Base-by-base conservation (phyloP, 2,888 invertebrate species). In the Pristionchus arcanus region DNA sequence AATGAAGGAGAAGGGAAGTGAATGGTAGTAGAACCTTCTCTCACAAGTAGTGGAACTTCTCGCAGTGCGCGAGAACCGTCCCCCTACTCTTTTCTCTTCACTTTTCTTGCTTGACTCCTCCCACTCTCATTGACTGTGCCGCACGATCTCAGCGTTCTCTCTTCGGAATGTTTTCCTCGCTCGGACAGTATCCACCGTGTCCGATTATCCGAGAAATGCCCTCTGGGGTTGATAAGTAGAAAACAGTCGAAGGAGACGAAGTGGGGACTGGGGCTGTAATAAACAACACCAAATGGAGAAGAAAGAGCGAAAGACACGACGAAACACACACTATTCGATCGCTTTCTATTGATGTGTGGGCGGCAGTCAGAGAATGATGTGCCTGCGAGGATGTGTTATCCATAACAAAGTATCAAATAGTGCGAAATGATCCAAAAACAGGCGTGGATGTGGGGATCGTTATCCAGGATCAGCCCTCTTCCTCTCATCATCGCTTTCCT, bases 251-350 rank as follows among this genome's bases (percentile, higher is more conserved):
- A 81, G 7, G 34, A 42, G 34, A 25, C 49, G 42, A n/a, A 42
- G n/a, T 42, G 81, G 37, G 77, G 37, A 31, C 25, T 21, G 37
- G 3, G 81, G 63, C 63, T 63, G 63, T 63, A 63, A 63, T n/a
- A 63, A 63, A 63, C 63, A 63, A 63, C n/a, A 63, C 63, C 63
- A 71, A 71, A 31, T 71, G 34, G 66, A 71, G 68, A 71, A 71
- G 16, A 31, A 34, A 71, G 68, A 71, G 31, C 34, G 68, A 71
- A n/a, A 19, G 31, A 11, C 68, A 71, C 28, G 68, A 34, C 31
- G 68, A 15, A 34, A 34, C 31, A 71, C 16, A 71, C 68, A 71
- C 16, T 31, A 11, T 25, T 63, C 63, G n/a, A n/a, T 21, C 13
- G 68, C 19, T 71, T 34, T 71, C 68, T 71, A 71, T 34, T 28